These are phyloP conservation scores for Poicephalus gulielmi DNA, from an alignment of 2,113 vertebrate genomes.

Conservation along the genomic window DNA sequence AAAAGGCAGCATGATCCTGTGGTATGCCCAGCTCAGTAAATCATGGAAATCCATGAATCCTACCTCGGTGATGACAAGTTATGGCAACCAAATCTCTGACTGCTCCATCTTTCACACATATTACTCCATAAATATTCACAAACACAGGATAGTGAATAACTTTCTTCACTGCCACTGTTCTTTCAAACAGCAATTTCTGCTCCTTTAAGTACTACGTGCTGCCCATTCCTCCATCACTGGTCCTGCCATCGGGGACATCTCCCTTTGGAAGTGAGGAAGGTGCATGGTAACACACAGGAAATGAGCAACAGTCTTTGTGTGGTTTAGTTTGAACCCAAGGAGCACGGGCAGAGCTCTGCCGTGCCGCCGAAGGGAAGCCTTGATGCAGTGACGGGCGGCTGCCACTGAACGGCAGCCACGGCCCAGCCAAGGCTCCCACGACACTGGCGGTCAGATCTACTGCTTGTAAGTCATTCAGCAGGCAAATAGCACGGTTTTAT, in stretches of 20 bases:
- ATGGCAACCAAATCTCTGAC: not conserved
- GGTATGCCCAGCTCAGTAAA: not conserved
- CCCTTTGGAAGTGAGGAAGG: not conserved
- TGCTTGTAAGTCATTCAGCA: not conserved
- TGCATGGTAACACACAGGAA: not conserved
- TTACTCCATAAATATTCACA: not conserved
- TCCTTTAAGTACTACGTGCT: not conserved
- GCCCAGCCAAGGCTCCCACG: not conserved
- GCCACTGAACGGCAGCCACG: constrained; percentile 16
- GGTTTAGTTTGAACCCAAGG: not conserved
- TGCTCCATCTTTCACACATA: rapidly evolving
- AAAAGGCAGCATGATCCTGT: not conserved
- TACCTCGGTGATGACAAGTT: rapidly evolving
- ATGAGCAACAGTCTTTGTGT: not conserved
- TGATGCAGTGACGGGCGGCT: not conserved
- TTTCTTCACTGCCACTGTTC: rapidly evolving
- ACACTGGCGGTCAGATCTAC: not conserved
- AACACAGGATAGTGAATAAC: not conserved
- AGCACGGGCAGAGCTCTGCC: not conserved
- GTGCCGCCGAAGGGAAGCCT: rapidly evolving
- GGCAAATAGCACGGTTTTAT: not conserved
- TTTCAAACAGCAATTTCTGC: not conserved
- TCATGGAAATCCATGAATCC: not conserved
- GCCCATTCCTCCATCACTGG: not conserved
- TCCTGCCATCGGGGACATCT: rapidly evolving